Conservation (phyloP, 2,113 vertebrate species). For the Mastomys natalensis region DNA sequence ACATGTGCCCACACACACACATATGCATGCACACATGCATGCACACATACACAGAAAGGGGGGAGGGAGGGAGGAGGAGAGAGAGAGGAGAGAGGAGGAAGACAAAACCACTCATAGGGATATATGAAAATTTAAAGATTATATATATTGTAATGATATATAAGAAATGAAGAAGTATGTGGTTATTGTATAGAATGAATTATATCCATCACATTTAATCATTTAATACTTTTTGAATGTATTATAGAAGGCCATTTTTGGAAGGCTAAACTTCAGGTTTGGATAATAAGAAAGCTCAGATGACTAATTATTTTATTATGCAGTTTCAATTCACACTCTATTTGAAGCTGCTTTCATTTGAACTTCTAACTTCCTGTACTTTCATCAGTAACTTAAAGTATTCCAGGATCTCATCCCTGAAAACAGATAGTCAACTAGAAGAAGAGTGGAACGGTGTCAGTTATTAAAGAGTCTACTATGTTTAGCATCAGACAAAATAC, state of each 20-base stretch:
- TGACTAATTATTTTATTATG: not conserved
- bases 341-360: not conserved
- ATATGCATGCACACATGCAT: no score
- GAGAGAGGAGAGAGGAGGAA: no score
- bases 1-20: not conserved
- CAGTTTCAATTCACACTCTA: not conserved
- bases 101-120: no score
- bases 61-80: fast-evolving
- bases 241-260: not conserved
- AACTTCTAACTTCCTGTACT: not conserved
- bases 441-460: not conserved
- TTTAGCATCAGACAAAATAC: not conserved
- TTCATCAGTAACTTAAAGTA: not conserved
- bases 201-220: not conserved
- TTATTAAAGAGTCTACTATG: not conserved
- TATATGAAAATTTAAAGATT: no score
- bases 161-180: not conserved
- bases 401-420: no score
- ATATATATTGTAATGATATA: not conserved
- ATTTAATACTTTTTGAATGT: not conserved
- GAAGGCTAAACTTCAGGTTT: not conserved
- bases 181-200: not conserved
- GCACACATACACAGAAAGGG: not conserved
- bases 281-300: not conserved
- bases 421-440: not conserved